These are phyloP conservation scores for Rhagoletis zephyria DNA, from an alignment of 1,140 invertebrate genomes.

Conservation along the genomic window DNA sequence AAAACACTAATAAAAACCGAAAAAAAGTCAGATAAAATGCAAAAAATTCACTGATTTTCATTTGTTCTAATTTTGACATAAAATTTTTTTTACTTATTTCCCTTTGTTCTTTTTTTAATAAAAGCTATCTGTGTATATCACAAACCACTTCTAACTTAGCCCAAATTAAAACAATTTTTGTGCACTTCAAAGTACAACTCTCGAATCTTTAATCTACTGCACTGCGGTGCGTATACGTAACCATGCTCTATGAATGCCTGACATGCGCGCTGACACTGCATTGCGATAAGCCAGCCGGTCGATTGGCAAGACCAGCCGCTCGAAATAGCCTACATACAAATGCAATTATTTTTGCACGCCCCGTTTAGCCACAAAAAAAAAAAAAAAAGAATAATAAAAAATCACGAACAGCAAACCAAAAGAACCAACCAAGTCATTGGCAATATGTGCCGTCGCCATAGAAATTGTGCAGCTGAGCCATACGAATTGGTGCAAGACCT, in stretches of 20 bases:
- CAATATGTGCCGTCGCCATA: background rate
- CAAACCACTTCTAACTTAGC: too few species aligned
- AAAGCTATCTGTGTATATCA: too few species aligned
- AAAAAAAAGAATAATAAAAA: background rate
- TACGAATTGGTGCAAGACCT: background rate
- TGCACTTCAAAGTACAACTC: too few species aligned
- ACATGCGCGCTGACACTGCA: background rate
- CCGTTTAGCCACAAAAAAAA: background rate
- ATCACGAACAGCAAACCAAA: background rate
- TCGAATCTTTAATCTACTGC: background rate
- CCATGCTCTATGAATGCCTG: background rate
- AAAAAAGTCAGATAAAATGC: too few species aligned
- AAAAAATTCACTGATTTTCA: too few species aligned
- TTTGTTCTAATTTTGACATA: too few species aligned
- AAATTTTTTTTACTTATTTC: too few species aligned
- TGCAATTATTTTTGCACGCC: background rate
- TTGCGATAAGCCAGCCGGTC: background rate
- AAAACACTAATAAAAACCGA: too few species aligned
- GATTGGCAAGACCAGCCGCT: background rate
- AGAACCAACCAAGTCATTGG: background rate
- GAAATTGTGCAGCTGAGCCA: background rate
- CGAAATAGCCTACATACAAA: background rate
- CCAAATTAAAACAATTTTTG: too few species aligned
- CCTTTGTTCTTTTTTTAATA: too few species aligned
- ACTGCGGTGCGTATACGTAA: conserved; percentile 21